Conservation (phyloP, 2,888 invertebrate species). For the Ornithoptera priamus region DNA sequence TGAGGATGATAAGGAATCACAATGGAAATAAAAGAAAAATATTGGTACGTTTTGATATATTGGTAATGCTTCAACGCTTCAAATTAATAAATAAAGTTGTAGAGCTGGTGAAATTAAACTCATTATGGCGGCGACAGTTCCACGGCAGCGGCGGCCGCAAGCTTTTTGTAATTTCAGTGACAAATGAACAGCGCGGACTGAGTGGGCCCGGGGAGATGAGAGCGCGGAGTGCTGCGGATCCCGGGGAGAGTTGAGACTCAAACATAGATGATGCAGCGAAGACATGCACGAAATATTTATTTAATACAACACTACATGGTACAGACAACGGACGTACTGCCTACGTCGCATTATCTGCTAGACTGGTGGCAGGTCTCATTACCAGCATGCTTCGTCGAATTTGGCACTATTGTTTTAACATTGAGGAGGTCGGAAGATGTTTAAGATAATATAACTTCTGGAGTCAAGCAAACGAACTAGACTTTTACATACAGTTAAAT, state of each 20-base stretch:
- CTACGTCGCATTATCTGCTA: too few relatives aligned
- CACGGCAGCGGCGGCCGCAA: conserved; percentile 51
- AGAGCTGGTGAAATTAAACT: conserved; percentile 61
- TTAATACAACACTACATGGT: not conserved
- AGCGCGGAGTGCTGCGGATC: conserved; percentile 38
- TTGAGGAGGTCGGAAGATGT: too few relatives aligned
- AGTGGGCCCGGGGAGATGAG: conserved; percentile 34
- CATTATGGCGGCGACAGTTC: conserved; percentile 38
- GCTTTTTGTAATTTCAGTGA: conserved; percentile 73
- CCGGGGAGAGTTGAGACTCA: conserved; percentile 52
- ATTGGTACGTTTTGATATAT: not conserved
- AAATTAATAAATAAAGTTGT: conserved; percentile 39
- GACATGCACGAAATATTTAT: conserved; percentile 33
- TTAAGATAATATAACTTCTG: too few relatives aligned
- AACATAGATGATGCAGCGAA: conserved; percentile 45
- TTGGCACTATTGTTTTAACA: too few relatives aligned
- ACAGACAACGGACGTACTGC: too few relatives aligned
- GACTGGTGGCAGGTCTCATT: too few relatives aligned
- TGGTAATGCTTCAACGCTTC: conserved; percentile 39
- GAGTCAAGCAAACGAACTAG: too few relatives aligned
- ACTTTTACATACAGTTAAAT: too few relatives aligned
- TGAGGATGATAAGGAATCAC: too few relatives aligned
- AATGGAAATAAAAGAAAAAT: conserved; percentile 35
- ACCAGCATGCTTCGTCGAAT: too few relatives aligned
- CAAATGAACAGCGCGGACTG: conserved; percentile 62